Evolutionary conservation across 2,797 vertebrate species (phyloP).

Genomic region (Typhlichthys subterraneus): DNA sequence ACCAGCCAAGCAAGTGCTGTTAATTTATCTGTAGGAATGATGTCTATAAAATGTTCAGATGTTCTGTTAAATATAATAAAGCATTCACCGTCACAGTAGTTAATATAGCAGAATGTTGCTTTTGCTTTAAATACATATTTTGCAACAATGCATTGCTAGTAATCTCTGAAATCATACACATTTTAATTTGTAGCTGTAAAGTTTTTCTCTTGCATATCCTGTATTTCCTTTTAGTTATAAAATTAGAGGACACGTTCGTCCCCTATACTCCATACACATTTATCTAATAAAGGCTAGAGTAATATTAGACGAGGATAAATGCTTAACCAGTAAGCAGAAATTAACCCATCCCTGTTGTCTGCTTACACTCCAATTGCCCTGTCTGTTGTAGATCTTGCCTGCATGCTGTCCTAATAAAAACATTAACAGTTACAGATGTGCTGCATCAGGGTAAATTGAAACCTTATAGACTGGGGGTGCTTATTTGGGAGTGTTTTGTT

Average conservation of each 20-base stretch:
- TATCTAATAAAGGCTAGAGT: neutral
- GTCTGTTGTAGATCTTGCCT: constrained; percentile 38
- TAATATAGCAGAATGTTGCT: neutral
- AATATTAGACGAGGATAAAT: neutral
- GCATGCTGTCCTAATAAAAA: constrained; percentile 59
- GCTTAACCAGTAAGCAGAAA: constrained; percentile 33
- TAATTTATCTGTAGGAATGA: no score
- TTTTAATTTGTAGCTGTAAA: no score
- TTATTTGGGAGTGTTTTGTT: constrained; percentile 27
- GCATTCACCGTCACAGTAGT: neutral
- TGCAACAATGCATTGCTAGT: no score
- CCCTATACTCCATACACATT: no score
- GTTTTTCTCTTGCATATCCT: no score
- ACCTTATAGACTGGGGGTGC: constrained; percentile 8
- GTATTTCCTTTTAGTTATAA: no score
- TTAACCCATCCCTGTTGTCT: constrained; percentile 6
- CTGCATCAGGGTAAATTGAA: constrained; percentile 22
- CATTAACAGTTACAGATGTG: constrained; percentile 22
- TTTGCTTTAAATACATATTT: no score
- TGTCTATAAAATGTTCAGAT: no score
- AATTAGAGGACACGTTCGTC: no score
- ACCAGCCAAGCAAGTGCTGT: no score
- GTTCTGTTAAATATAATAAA: neutral
- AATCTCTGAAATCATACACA: no score
- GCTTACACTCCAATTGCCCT: constrained; percentile 34